These are phyloP conservation scores for Sylvicola cinctus DNA, from an alignment of 2,888 invertebrate species.

Conservation along the genomic window DNA sequence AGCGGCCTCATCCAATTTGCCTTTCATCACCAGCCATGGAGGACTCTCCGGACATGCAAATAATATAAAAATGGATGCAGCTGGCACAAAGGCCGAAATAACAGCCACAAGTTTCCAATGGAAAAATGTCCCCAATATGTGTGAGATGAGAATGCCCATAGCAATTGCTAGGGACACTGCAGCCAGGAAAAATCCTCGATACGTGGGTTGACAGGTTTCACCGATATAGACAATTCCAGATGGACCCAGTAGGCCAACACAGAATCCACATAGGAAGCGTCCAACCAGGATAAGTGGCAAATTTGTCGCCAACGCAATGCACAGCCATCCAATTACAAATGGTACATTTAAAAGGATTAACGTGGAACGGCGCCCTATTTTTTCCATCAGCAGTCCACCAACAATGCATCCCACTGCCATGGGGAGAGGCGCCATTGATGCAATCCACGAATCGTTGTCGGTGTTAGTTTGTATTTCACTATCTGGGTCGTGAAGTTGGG, in stretches of 20 bases:
- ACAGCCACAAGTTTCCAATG: slow-evolving; percentile 38
- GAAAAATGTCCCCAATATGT: slow-evolving; percentile 38
- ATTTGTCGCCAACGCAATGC: slow-evolving; percentile 30
- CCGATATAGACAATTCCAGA: slow-evolving; percentile 35
- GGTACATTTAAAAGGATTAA: slow-evolving; percentile 34
- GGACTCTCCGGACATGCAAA: slow-evolving; percentile 37
- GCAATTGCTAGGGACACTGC: slow-evolving; percentile 34
- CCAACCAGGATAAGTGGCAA: slow-evolving; percentile 30
- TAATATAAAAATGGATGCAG: slow-evolving; percentile 27
- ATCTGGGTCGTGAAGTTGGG: slow-evolving; percentile 28
- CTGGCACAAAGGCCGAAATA: slow-evolving; percentile 30
- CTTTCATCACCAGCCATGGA: slow-evolving; percentile 35
- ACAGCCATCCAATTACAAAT: slow-evolving; percentile 36
- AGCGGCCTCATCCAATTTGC: slow-evolving; percentile 29
- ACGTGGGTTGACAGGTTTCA: slow-evolving; percentile 35
- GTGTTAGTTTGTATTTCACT: slow-evolving; percentile 27
- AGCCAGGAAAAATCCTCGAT: slow-evolving; percentile 36
- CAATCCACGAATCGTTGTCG: slow-evolving; percentile 38
- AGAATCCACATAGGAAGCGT: slow-evolving; percentile 32
- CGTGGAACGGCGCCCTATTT: slow-evolving; percentile 34
- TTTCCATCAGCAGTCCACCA: slow-evolving; percentile 37
- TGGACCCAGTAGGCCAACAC: slow-evolving; percentile 34
- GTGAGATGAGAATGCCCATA: slow-evolving; percentile 33
- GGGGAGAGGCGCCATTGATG: slow-evolving; percentile 39
- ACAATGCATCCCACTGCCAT: slow-evolving; percentile 41